Evolutionary conservation across 2,888 invertebrate species (phyloP), one percentile per base, ranked within the genome.

Genomic region (Lacanobia oleracea): DNA sequence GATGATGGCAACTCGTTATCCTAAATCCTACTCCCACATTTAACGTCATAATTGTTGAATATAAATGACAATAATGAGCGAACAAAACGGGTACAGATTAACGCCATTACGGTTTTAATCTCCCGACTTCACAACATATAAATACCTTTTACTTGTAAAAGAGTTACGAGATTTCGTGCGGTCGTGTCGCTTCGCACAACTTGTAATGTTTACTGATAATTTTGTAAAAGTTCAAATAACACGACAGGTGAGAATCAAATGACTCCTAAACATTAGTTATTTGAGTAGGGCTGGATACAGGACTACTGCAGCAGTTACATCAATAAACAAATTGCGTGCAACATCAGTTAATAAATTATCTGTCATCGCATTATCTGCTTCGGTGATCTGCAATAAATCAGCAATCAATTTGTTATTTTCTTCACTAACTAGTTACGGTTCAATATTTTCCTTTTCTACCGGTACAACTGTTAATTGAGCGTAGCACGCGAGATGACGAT

Each of bases 201-300:
- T 72, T 68, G 53, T 82, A 64, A 77, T 73, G 45, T 77, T 80
- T 70, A 70, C 64, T 14, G 45, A 63, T 59, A 61, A 82, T 67
- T 76, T 78, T 76, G 72, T 82, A 74, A 77, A 82, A 74, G 77
- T 78, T 79, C 70, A 77, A 79, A 75, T 76, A 80, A 77, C 57
- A 65, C 53, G 64, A 77, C 72, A 71, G 64, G 72, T 75, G 68
- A 72, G 71, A 67, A 74, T 75, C 59, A 68, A 73, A 79, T 77
- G 59, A 67, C 51, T 66, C 59, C 72, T 68, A 76, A 81, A 80
- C 75, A 72, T 77, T 16, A 71, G 67, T 74, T 71, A 33, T 33
- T 60, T 54, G 61, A 60, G 59, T 54, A 76, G 61, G 59, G 64
- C 65, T 59, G 16, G 4, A 27, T 0, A 2, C 23, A 84, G 79